Percentiles rank a stretch among this genome's conserved stretches.
These are phyloP conservation scores for Taenaris catops DNA, from an alignment of 2,888 invertebrate genomes.

Conservation along the genomic window DNA sequence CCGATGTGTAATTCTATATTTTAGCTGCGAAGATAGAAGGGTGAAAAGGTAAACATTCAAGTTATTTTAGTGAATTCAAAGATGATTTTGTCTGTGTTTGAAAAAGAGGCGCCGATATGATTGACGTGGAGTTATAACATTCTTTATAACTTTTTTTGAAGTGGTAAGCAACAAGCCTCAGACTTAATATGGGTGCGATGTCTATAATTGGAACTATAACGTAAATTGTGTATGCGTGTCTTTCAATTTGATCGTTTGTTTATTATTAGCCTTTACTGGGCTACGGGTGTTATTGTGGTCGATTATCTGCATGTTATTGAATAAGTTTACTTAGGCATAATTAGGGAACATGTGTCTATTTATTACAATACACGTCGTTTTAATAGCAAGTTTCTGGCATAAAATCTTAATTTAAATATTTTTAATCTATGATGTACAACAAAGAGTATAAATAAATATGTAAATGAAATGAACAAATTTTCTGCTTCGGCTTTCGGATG, in stretches of 20 bases:
- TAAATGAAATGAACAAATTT: too few relatives aligned
- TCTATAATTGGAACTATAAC: slow-evolving; percentile 17
- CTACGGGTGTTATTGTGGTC: slow-evolving; percentile 2
- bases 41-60: slow-evolving; percentile 73
- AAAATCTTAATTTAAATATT: too few relatives aligned
- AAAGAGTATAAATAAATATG: too few relatives aligned
- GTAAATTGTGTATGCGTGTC: slow-evolving; percentile 16
- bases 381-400: too few relatives aligned
- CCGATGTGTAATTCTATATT: slow-evolving; percentile 73
- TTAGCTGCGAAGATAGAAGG: slow-evolving; percentile 70
- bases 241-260: slow-evolving; percentile 10
- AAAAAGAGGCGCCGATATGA: slow-evolving; percentile 73
- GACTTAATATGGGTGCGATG: slow-evolving; percentile 28
- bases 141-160: slow-evolving; percentile 32
- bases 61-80: slow-evolving; percentile 75
- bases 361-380: too few relatives aligned
- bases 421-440: too few relatives aligned
- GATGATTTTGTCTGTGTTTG: slow-evolving; percentile 53
- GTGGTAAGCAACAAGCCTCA: slow-evolving; percentile 29
- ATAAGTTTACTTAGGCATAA: too few relatives aligned
- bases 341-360: too few relatives aligned
- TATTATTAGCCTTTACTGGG: slow-evolving; percentile 5
- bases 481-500: too few relatives aligned
- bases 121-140: slow-evolving; percentile 56
- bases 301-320: too few relatives aligned